These are phyloP conservation scores for Characodon lateralis DNA, from an alignment of 2,797 vertebrate genomes.

Conservation along the genomic window DNA sequence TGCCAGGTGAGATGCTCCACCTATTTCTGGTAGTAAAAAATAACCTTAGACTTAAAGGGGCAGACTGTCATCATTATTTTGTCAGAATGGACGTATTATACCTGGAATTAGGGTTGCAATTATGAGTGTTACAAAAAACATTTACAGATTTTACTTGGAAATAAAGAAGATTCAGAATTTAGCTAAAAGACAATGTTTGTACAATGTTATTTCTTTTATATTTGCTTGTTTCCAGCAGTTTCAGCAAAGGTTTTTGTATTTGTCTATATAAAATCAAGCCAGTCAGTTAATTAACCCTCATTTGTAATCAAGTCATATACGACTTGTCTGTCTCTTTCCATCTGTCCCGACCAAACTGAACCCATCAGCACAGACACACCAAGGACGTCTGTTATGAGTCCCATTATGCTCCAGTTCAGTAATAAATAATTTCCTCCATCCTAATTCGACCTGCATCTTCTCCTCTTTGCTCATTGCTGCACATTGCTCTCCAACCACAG, in stretches of 20 bases:
- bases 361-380: slow-evolving; percentile 38
- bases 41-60: no score
- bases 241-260: background rate
- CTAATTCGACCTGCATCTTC: slow-evolving; percentile 18
- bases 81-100: no score
- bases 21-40: no score
- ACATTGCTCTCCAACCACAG: slow-evolving; percentile 31
- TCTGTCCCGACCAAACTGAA: slow-evolving; percentile 50
- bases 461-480: background rate
- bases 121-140: no score
- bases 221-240: background rate
- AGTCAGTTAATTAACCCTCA: slow-evolving; percentile 26
- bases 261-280: slow-evolving; percentile 6
- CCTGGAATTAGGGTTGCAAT: no score
- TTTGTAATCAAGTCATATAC: slow-evolving; percentile 50
- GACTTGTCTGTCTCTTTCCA: slow-evolving; percentile 40
- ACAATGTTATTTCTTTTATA: background rate
- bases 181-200: no score
- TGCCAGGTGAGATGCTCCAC: no score
- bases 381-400: slow-evolving; percentile 63
- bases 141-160: background rate
- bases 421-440: slow-evolving; percentile 51
- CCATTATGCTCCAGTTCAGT: slow-evolving; percentile 45
- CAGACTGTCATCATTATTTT: no score
- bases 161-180: background rate